Evolutionary conservation across 2,113 vertebrate genomes (phyloP), one percentile per base, ranked within the genome.

Genomic region (Chlamydotis undulata): DNA sequence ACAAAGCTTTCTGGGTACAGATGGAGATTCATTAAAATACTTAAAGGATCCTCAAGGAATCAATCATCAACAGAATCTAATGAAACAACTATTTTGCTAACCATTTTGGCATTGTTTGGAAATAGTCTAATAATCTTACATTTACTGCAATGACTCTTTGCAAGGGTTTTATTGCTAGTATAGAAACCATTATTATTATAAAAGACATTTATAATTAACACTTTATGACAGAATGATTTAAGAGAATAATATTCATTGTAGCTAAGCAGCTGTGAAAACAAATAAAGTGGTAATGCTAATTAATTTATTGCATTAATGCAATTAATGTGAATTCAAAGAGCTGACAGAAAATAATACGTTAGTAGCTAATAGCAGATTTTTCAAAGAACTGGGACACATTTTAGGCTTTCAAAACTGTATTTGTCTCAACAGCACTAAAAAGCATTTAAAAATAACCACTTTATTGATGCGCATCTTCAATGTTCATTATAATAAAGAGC

Each of bases 311-410:
- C 81, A 90, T 94, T 86, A 85, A 92, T 93, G 85, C 94, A 94
- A 94, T 95, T 92, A 96, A 87, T 73, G 93, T 93, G 96, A 97
- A 97, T 96, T 96, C 90, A 94, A 94, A 96, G 94, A 94, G 77
- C 95, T 96, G 96, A 83, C 75, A 93, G 96, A 89, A 94, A 97
- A 94, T 96, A 94, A 87, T 91, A 93, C n/a, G 85, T 94, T 77
- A 79, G 93, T 59, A 85, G 83, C 85, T 94, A 96, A 97, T 41
- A 94, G 92, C 93, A 92, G 87, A 79, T 89, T 97, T 96, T 97
- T 96, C 95, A 96, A 90, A 82, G 85, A 96, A 92, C 55, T 1
- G 3, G 8, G 55, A 95, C 84, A 89, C 86, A 92, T 90, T 83
- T 93, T 52, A 64, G 56, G 64, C 77, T 93, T 96, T 97, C 83